Evolutionary conservation across 2,113 vertebrate genomes (phyloP).

Genomic region (Dipodomys spectabilis): DNA sequence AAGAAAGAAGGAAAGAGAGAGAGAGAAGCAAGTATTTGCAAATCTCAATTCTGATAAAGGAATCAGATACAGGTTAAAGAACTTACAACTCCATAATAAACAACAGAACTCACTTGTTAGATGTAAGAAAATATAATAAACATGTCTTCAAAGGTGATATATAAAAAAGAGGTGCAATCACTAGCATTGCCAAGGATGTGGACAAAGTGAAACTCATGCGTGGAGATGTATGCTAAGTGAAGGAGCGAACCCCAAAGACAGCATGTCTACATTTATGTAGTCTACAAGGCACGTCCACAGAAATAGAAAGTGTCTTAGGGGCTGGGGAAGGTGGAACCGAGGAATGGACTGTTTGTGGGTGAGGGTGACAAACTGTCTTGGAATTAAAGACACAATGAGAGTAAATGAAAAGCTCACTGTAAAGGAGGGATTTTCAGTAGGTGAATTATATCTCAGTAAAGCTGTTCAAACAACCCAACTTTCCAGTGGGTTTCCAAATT

Average conservation of each 20-base stretch:
- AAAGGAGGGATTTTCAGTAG: background rate
- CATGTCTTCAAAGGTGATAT: background rate
- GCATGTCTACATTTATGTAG: too few species aligned
- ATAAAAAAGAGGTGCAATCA: background rate
- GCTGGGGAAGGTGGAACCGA: background rate
- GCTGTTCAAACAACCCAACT: background rate
- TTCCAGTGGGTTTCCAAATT: background rate
- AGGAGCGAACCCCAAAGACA: too few species aligned
- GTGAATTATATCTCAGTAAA: background rate
- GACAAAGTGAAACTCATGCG: background rate
- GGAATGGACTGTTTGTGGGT: background rate
- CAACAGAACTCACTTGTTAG: background rate
- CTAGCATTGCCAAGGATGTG: too few species aligned
- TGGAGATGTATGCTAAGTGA: background rate
- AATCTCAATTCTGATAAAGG: background rate
- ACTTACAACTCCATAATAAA: background rate
- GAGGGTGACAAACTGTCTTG: background rate
- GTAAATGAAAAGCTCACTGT: background rate
- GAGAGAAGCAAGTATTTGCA: background rate
- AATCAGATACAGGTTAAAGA: background rate
- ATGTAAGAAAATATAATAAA: background rate
- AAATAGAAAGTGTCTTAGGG: too few species aligned
- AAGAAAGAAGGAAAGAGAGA: too few species aligned
- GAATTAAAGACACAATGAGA: background rate
- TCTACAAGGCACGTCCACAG: background rate